These are phyloP conservation scores for Pao palembangensis DNA, from an alignment of 2,113 vertebrate genomes.

Conservation along the genomic window DNA sequence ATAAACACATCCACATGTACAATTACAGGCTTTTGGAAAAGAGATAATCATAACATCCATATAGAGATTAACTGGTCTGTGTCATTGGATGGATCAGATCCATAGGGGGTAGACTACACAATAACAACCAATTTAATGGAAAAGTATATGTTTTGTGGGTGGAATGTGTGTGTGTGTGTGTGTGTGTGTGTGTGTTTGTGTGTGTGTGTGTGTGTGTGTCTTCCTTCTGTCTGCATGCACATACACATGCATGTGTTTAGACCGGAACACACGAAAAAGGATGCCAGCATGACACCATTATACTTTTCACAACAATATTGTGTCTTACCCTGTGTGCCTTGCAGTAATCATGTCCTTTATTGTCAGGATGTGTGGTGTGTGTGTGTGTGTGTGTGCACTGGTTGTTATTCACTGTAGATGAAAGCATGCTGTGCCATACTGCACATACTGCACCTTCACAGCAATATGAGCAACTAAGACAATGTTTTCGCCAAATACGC, in stretches of 20 bases:
- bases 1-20: slow-evolving; percentile 12
- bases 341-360: slow-evolving; percentile 42
- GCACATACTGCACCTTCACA: slow-evolving; percentile 35
- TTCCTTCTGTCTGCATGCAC: neutral
- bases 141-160: slow-evolving; percentile 48
- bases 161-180: slow-evolving; percentile 21
- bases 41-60: slow-evolving; percentile 47
- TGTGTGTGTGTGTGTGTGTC: slow-evolving; percentile 16
- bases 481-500: slow-evolving; percentile 11
- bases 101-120: slow-evolving; percentile 61
- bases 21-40: slow-evolving; percentile 51
- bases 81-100: slow-evolving; percentile 54
- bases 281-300: slow-evolving; percentile 52
- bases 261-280: slow-evolving; percentile 31
- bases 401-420: slow-evolving; percentile 45
- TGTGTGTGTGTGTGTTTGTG: slow-evolving; percentile 8
- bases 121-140: slow-evolving; percentile 70
- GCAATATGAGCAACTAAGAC: slow-evolving; percentile 42
- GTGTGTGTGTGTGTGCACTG: slow-evolving; percentile 3
- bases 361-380: slow-evolving; percentile 14
- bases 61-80: slow-evolving; percentile 33
- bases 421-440: slow-evolving; percentile 39
- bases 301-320: slow-evolving; percentile 47
- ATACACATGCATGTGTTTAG: neutral
- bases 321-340: slow-evolving; percentile 31